Conservation (phyloP, 2,797 vertebrate species). For the Sebastes nivosus region DNA sequence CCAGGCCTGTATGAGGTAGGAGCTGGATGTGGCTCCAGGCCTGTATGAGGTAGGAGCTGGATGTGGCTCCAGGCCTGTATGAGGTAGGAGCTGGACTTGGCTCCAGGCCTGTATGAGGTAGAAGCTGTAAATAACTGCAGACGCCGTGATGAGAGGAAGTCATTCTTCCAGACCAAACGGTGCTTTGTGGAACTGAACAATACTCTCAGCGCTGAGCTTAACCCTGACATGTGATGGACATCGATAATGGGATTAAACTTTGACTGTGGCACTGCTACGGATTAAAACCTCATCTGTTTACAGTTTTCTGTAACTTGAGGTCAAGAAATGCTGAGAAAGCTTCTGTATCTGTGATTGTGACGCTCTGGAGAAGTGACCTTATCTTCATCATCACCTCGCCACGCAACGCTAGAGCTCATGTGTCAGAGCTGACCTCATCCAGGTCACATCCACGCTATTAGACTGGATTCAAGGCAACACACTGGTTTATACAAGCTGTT, state of each 20-base stretch:
- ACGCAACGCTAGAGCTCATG: not conserved
- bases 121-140: constrained; percentile 16
- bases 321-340: constrained; percentile 15
- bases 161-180: not conserved
- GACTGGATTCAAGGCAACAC: not conserved
- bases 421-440: constrained; percentile 9
- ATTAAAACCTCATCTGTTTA: constrained; percentile 56
- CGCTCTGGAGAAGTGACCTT: constrained; percentile 1
- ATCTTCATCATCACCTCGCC: not conserved
- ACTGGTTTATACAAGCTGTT: not conserved
- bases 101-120: constrained; percentile 1
- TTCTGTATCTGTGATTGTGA: not conserved
- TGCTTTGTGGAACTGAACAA: not conserved
- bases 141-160: not conserved
- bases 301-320: constrained; percentile 14
- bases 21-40: not conserved
- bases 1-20: not conserved
- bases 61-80: not conserved
- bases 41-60: not conserved
- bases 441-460: not conserved
- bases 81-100: not conserved
- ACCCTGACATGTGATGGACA: constrained; percentile 33
- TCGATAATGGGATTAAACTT: constrained; percentile 48
- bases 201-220: not conserved
- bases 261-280: constrained; percentile 20